Conservation (phyloP, 1,140 invertebrate genomes). For the Dryas iulia region DNA sequence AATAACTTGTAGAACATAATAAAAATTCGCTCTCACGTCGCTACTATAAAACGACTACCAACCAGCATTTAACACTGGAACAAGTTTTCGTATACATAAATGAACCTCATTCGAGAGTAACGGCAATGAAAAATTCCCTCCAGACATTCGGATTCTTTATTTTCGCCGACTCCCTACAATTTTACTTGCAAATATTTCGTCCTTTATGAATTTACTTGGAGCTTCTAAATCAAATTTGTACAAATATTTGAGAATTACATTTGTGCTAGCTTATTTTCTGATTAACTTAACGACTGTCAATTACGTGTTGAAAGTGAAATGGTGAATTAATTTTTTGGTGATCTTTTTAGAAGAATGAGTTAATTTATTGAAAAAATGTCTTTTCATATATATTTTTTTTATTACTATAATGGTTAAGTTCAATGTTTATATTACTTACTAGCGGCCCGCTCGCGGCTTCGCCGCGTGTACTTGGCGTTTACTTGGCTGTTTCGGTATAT, state of each 20-base stretch:
- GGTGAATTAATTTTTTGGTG: not conserved
- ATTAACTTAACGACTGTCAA: slow-evolving; percentile 24
- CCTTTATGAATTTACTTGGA: slow-evolving; percentile 59
- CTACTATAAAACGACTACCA: slow-evolving; percentile 17
- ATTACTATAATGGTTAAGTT: too few species aligned
- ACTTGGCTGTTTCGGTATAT: too few species aligned
- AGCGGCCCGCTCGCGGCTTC: too few species aligned
- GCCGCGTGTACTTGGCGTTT: too few species aligned
- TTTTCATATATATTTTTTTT: too few species aligned
- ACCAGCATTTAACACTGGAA: slow-evolving; percentile 17
- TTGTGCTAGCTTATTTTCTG: slow-evolving; percentile 9
- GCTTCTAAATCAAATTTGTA: slow-evolving; percentile 51
- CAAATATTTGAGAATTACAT: slow-evolving; percentile 53
- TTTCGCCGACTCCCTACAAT: slow-evolving; percentile 52
- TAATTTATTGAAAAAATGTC: too few species aligned
- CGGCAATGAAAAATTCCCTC: slow-evolving; percentile 55
- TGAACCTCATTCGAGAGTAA: slow-evolving; percentile 54
- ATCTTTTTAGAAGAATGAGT: not conserved
- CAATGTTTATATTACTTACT: too few species aligned
- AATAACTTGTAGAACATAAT: not conserved
- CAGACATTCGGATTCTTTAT: slow-evolving; percentile 46
- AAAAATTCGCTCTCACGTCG: slow-evolving; percentile 1
- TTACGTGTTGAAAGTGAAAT: slow-evolving; percentile 8
- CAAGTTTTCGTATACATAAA: slow-evolving; percentile 67
- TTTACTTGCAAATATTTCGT: slow-evolving; percentile 67